Evolutionary conservation across 2,888 invertebrate species (phyloP).

Genomic region (Fragum sueziense): DNA sequence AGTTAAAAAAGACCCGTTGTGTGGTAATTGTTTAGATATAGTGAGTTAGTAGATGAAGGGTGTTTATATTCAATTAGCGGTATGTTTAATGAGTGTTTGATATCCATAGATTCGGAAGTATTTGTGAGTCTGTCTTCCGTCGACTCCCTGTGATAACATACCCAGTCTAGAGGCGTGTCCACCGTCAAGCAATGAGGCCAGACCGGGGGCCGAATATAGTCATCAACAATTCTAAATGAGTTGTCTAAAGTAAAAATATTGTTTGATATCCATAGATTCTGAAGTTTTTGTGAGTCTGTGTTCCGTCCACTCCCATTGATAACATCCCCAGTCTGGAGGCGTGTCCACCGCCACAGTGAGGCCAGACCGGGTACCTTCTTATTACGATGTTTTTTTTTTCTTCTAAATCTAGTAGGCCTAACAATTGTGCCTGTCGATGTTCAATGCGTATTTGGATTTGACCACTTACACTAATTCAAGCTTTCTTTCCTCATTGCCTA

Average conservation of each 20-base stretch:
- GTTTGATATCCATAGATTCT: conserved; percentile 42
- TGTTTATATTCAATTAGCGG: conserved; percentile 2
- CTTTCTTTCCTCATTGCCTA: too few relatives aligned
- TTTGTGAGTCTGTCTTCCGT: conserved; percentile 15
- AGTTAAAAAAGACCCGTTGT: not conserved
- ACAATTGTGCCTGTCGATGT: too few relatives aligned
- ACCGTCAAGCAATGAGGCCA: conserved; percentile 1
- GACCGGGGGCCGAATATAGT: not conserved
- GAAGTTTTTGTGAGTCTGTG: conserved; percentile 33
- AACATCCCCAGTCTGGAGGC: conserved; percentile 4
- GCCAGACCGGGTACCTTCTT: too few relatives aligned
- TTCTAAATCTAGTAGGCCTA: too few relatives aligned
- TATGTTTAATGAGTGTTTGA: conserved; percentile 21
- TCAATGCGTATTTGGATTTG: too few relatives aligned
- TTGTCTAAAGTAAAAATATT: not conserved
- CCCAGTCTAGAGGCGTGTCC: conserved; percentile 3
- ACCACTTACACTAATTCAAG: too few relatives aligned
- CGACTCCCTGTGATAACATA: conserved; percentile 20
- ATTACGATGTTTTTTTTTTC: too few relatives aligned
- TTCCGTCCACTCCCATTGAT: conserved; percentile 19
- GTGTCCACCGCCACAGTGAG: not conserved
- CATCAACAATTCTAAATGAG: not conserved
- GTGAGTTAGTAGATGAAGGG: not conserved
- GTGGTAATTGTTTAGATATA: not conserved
- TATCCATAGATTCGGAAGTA: conserved; percentile 48